Evolutionary conservation across 1,140 invertebrate genomes (phyloP).

Genomic region (Yoshiicerus persimilis): DNA sequence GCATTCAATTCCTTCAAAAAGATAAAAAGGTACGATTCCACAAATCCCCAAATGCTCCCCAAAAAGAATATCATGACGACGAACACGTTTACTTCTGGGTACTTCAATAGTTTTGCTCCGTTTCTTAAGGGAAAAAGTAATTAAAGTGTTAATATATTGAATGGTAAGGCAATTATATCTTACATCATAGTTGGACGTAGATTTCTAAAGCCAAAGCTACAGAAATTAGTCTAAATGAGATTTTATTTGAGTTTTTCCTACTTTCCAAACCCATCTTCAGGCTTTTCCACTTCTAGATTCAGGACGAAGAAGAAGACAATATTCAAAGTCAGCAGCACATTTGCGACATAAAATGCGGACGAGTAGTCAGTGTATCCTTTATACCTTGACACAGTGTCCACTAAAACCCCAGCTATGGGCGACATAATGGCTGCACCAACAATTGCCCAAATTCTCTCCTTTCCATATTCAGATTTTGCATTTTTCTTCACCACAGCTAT

Average conservation of each 20-base stretch:
- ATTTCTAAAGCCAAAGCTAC: too few species aligned
- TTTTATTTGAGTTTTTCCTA: conserved; percentile 18
- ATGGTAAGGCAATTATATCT: too few species aligned
- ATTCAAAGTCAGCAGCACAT: conserved; percentile 67
- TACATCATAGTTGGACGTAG: too few species aligned
- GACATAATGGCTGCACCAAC: conserved; percentile 78
- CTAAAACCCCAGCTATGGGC: conserved; percentile 66
- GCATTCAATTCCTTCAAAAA: conserved; percentile 78
- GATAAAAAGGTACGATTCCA: conserved; percentile 80
- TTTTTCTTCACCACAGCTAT: conserved; percentile 76
- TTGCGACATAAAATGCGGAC: conserved; percentile 73
- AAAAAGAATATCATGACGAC: conserved; percentile 74
- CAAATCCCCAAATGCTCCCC: conserved; percentile 80
- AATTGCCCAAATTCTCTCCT: conserved; percentile 74
- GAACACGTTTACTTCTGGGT: conserved; percentile 70
- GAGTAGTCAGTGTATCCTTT: conserved; percentile 73
- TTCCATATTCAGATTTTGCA: conserved; percentile 71
- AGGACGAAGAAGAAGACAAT: conserved; percentile 55
- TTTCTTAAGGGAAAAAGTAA: conserved; percentile 34
- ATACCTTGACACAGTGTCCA: neutral
- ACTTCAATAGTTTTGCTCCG: conserved; percentile 25
- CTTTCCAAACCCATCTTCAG: conserved; percentile 41
- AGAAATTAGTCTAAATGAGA: too few species aligned
- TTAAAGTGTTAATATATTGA: neutral
- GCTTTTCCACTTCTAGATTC: conserved; percentile 47